Conservation (phyloP, 2,797 vertebrate genomes). For the Pseudomugil gertrudae region DNA sequence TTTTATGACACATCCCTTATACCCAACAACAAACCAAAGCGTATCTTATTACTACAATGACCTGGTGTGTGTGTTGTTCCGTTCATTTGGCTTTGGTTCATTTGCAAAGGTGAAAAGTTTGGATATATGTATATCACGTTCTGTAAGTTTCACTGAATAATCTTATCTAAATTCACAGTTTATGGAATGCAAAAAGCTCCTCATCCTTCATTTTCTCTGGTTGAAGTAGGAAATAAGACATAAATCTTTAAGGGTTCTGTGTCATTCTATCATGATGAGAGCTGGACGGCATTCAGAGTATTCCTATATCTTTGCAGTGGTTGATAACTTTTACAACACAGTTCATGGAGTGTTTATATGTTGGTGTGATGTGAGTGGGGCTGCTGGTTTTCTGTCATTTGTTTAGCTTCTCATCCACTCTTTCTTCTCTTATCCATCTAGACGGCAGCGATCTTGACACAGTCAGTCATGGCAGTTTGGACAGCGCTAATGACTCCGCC, state of each 20-base stretch:
- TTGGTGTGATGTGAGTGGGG: background rate
- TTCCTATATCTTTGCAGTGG: constrained; percentile 10
- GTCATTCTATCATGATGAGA: background rate
- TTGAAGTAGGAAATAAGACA: constrained; percentile 18
- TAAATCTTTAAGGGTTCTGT: background rate
- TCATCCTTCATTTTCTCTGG: background rate
- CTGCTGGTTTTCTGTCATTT: constrained; percentile 13
- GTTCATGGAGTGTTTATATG: constrained; percentile 18
- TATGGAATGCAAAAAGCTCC: constrained; percentile 3
- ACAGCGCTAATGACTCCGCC: constrained; percentile 87
- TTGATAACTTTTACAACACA: constrained; percentile 19
- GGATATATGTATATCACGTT: background rate
- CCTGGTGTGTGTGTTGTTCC: constrained; percentile 11
- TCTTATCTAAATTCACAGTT: constrained; percentile 4
- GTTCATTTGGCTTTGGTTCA: constrained; percentile 6
- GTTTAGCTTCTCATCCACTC: constrained; percentile 20
- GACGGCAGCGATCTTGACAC: constrained; percentile 90
- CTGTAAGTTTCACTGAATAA: background rate
- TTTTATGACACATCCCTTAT: constrained; percentile 50
- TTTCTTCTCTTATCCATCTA: constrained; percentile 57
- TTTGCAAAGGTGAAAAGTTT: background rate
- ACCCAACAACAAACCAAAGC: constrained; percentile 36
- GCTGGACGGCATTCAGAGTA: constrained; percentile 20
- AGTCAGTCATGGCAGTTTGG: constrained; percentile 89
- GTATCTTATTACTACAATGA: constrained; percentile 44